Percentiles rank a stretch among this genome's conserved stretches.
These are phyloP conservation scores for Hirtodrosophila cameraria DNA, from an alignment of 2,888 invertebrate species.

Conservation along the genomic window DNA sequence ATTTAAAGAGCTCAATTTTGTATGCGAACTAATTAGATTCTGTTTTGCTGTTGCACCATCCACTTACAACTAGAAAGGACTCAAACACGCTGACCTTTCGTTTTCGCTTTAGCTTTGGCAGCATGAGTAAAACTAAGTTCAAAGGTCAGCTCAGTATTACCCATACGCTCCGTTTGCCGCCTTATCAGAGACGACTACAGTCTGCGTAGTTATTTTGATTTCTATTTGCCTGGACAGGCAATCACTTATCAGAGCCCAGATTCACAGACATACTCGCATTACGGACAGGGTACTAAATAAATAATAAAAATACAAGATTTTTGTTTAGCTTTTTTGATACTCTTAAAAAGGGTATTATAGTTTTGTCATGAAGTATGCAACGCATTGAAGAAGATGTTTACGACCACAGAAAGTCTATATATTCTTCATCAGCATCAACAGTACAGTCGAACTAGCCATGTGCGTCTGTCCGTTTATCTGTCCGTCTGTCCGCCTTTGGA, in stretches of 20 bases:
- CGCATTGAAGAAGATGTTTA: too few species aligned
- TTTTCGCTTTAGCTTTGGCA: slow-evolving; percentile 1
- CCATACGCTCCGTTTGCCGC: slow-evolving; percentile 34
- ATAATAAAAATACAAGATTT: slow-evolving; percentile 50
- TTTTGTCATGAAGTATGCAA: too few species aligned
- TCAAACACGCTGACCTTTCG: slow-evolving; percentile 37
- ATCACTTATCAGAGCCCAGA: slow-evolving; percentile 63
- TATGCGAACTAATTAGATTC: slow-evolving; percentile 61
- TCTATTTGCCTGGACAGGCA: slow-evolving; percentile 64
- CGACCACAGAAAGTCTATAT: too few species aligned
- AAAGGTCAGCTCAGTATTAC: slow-evolving; percentile 49
- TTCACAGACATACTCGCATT: slow-evolving; percentile 30
- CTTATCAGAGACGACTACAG: too few species aligned
- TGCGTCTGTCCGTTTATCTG: too few species aligned
- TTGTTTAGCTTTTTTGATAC: not conserved
- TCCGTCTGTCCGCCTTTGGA: too few species aligned
- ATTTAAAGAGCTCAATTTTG: slow-evolving; percentile 45
- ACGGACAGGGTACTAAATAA: slow-evolving; percentile 42
- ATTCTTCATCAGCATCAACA: too few species aligned
- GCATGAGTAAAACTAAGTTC: slow-evolving; percentile 45
- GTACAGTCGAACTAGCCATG: too few species aligned
- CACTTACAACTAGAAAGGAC: not conserved
- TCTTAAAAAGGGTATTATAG: too few species aligned
- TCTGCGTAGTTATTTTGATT: slow-evolving; percentile 54
- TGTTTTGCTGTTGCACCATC: slow-evolving; percentile 4